Conservation (phyloP, 2,797 vertebrate genomes). For the Enoplosus armatus region DNA sequence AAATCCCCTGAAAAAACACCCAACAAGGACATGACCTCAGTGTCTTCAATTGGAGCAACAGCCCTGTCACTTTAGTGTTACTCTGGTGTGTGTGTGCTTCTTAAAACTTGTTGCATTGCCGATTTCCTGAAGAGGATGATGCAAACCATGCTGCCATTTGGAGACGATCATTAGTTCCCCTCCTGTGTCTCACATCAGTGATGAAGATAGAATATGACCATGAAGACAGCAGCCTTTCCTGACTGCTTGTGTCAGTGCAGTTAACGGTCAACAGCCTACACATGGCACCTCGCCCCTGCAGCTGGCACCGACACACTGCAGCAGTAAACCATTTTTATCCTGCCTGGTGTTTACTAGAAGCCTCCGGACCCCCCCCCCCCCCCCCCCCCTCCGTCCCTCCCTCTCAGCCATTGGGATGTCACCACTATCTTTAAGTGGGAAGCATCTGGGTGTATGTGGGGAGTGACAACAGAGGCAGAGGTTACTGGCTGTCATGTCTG, state of each 20-base stretch:
- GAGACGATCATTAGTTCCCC: constrained; percentile 11
- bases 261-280: constrained; percentile 37
- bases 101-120: background rate
- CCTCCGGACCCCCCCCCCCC: background rate
- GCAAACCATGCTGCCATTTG: constrained; percentile 22
- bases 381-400: no score
- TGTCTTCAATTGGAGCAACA: background rate
- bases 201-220: constrained; percentile 17
- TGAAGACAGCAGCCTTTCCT: constrained; percentile 7
- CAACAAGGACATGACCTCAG: no score
- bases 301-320: constrained; percentile 24
- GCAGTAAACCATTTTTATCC: constrained; percentile 50
- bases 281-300: constrained; percentile 12
- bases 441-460: constrained; percentile 34
- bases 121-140: constrained; percentile 18
- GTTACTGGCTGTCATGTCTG: constrained; percentile 65
- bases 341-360: constrained; percentile 73
- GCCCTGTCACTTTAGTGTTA: background rate
- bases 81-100: no score
- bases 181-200: constrained; percentile 1
- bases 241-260: constrained; percentile 34
- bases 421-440: constrained; percentile 48
- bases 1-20: no score
- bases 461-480: constrained; percentile 58
- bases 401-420: constrained; percentile 40